Base-by-base conservation (phyloP, 2,797 vertebrate species). In the Pampus argenteus region DNA sequence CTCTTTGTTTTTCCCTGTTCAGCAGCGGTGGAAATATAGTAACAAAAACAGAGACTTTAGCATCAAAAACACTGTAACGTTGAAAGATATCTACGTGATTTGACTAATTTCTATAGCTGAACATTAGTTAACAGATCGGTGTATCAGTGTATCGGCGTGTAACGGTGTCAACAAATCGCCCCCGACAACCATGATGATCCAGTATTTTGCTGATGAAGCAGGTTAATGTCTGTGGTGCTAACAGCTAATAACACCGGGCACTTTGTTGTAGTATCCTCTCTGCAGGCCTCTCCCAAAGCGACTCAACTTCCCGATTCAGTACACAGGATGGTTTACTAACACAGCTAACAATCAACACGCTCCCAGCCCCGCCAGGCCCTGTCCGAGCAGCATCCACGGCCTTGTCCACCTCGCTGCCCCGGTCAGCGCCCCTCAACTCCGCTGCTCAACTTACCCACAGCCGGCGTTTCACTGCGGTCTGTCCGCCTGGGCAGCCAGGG, bases 401-500 rank as follows among this genome's bases (percentile, higher is more conserved):
- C 90, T 92, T 66, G 83, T 76, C 79, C 87, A 70, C 47, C 72
- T 52, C 45, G 15, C 59, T 51, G 44, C 65, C 61, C 79, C 65
- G 48, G 76, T 73, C 73, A 78, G 6, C 58, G 62, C 67, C 84
- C 84, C 68, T 65, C 47, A 66, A 45, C 71, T 36, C 71, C 47
- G 76, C 61, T 38, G 9, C 5, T 78, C 28, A 66, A 93, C 94
- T 95, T 90, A 95, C 94, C 92, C 71, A 70, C 85, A 52, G 67
- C 92, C 92, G 89, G 91, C 84, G 89, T 87, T 86, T 93, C 87
- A 89, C 83, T 66, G 78, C 22, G 78, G 78, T 86, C 76, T 70
- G 89, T 93, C 93, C 92, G 83, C 90, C 91, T 89, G 90, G 89
- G 56, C 4, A 82, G 82, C 93, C 92, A 86, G 89, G 89, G 79